Base-by-base conservation (phyloP, 1,140 invertebrate species). In the Zaprionus taronus region DNA sequence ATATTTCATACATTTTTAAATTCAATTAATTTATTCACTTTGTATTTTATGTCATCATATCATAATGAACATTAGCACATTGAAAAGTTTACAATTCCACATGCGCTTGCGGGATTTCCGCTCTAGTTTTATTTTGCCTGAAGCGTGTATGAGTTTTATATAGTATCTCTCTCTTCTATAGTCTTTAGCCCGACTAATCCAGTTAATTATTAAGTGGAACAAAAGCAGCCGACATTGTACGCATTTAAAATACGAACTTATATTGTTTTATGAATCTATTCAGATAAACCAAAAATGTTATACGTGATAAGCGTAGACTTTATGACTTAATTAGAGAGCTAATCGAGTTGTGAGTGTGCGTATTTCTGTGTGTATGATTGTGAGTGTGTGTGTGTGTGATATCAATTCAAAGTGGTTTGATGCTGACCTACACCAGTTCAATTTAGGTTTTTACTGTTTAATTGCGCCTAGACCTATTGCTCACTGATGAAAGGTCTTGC, bases 381-480 rank as follows among this genome's bases (percentile, higher is more conserved):
- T 34, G 44, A 38, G 7, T 34, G 44, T 44, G 7, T 66, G 20
- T 63, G 7, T 34, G 44, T 44, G 62, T 61, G 57, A 64, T 77
- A 64, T 34, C 63, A 68, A 68, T 62, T 36, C 34, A 77, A 68
- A 73, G 49, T 73, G 75, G 26, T 81, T 86, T 63, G 83, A 79
- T 51, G 83, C 83, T 85, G 83, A 85, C 83, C 83, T 85, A 86
- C 76, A 53, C 76, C 68, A 86, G 72, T 63, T 65, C 44, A 15
- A 72, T 20, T 69, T 65, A 31, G 55, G 63, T 44, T 74, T 67
- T 68, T 66, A 9, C 24, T 83, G 69, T 41, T 44, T 60, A 58
- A 36, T 61, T 58, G 17, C 15, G 17, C 49, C 20, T 31, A 41
- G 58, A 6, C 36, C 22, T 14, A 77, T 77, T 72, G 36, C 44